Evolutionary conservation across 2,888 invertebrate genomes (phyloP).

Genomic region (Eugnorisma glareosa): DNA sequence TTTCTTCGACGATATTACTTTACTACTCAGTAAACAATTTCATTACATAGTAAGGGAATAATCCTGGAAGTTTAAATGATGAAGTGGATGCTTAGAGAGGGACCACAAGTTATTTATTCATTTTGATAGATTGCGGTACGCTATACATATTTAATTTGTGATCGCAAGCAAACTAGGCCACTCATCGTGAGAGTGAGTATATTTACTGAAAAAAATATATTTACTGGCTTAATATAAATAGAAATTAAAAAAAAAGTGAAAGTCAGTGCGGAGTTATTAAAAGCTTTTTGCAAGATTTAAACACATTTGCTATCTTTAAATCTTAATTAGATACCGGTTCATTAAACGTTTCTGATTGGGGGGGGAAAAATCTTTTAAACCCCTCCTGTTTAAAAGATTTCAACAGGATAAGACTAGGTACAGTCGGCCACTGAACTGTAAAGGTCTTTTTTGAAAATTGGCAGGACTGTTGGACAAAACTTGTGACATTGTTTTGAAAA

Average conservation of each 20-base stretch:
- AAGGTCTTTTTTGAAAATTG: neutral
- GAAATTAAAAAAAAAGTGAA: too few species aligned
- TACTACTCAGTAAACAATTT: neutral
- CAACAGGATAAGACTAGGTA: neutral
- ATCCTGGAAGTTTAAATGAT: slow-evolving; percentile 9
- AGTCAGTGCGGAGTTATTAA: too few species aligned
- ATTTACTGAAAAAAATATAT: neutral
- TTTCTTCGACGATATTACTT: neutral
- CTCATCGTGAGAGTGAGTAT: neutral
- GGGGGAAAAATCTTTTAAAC: too few species aligned
- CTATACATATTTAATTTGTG: slow-evolving; percentile 58
- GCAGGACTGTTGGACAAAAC: neutral
- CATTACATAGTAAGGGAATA: neutral
- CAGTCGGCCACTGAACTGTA: neutral
- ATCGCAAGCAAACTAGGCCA: slow-evolving; percentile 28
- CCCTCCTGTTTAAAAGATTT: neutral
- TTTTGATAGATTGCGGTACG: slow-evolving; percentile 40
- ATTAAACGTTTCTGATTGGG: neutral
- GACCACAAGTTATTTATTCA: slow-evolving; percentile 35
- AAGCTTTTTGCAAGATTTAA: too few species aligned
- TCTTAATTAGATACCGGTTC: neutral
- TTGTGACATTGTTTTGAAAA: neutral
- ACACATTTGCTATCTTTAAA: neutral
- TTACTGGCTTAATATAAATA: neutral
- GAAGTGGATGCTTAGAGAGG: slow-evolving; percentile 31